A percentile compares a stretch with the other conserved stretches of the same genome.
Conservation (phyloP, 2,113 vertebrate genomes). For the Isichthys henryi region DNA sequence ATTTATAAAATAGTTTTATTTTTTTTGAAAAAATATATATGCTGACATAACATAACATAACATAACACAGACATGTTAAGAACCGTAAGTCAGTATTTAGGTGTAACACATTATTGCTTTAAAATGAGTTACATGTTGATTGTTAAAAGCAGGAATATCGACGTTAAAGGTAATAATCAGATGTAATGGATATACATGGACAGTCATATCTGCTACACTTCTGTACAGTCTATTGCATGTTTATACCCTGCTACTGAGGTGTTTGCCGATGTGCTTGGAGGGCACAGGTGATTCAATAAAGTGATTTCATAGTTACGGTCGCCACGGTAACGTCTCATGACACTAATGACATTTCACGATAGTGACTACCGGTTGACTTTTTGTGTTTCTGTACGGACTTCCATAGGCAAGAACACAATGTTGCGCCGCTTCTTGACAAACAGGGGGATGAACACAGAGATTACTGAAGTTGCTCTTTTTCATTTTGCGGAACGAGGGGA, state of each 20-base stretch:
- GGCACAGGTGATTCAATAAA: not conserved
- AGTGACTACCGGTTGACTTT: not conserved
- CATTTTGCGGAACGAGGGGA: not conserved
- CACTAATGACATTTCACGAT: not conserved
- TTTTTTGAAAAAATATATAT: not conserved
- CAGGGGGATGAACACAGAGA: not conserved
- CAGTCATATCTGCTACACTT: not conserved
- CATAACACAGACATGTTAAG: not conserved
- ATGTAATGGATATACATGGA: not conserved
- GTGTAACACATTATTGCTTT: slow-evolving; percentile 10
- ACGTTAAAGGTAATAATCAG: not conserved
- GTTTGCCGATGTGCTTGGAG: not conserved
- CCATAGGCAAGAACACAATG: not conserved
- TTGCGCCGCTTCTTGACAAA: not conserved
- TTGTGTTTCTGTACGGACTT: not conserved
- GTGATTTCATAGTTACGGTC: not conserved
- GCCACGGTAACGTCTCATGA: not conserved
- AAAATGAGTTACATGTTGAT: not conserved
- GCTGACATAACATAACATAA: not conserved
- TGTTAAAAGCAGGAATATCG: not conserved
- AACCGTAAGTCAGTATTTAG: not conserved
- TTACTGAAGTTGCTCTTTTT: not conserved
- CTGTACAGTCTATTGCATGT: slow-evolving; percentile 2
- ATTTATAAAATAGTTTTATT: not conserved
- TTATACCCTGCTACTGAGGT: not conserved